Evolutionary conservation across 2,113 vertebrate genomes (phyloP).

Genomic region (Vombatus ursinus): DNA sequence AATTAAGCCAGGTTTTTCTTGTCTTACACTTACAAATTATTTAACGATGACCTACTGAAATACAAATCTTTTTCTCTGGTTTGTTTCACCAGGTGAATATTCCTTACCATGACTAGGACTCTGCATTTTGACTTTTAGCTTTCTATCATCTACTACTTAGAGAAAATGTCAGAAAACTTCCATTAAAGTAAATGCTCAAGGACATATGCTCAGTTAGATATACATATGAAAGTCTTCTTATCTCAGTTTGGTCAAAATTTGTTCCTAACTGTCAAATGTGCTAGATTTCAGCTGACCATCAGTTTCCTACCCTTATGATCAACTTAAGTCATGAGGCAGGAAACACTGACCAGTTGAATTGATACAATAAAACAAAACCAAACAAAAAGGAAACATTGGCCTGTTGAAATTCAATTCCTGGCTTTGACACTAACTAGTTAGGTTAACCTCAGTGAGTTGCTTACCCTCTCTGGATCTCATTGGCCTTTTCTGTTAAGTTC

Average conservation of each 20-base stretch:
- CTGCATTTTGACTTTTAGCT: not conserved
- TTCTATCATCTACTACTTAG: too few species aligned
- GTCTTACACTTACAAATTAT: not conserved
- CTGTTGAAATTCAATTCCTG: too few species aligned
- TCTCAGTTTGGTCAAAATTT: not conserved
- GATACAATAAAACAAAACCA: not conserved
- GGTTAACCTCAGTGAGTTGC: too few species aligned
- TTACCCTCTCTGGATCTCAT: too few species aligned
- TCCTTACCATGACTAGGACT: not conserved
- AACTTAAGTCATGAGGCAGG: not conserved
- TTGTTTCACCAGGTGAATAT: not conserved
- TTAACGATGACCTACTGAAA: not conserved
- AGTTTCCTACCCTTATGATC: not conserved
- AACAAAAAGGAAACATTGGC: too few species aligned
- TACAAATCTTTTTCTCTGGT: not conserved
- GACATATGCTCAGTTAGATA: not conserved
- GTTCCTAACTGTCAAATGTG: not conserved
- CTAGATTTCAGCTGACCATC: not conserved
- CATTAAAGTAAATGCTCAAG: not conserved
- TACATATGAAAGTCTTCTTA: not conserved
- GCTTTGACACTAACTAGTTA: too few species aligned
- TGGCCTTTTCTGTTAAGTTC: too few species aligned
- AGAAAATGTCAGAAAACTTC: too few species aligned
- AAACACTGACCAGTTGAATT: not conserved
- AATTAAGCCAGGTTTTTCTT: not conserved